Evolutionary conservation across 2,888 invertebrate genomes (phyloP), one percentile per base, ranked within the genome.

Genomic region (Chirona hameri): DNA sequence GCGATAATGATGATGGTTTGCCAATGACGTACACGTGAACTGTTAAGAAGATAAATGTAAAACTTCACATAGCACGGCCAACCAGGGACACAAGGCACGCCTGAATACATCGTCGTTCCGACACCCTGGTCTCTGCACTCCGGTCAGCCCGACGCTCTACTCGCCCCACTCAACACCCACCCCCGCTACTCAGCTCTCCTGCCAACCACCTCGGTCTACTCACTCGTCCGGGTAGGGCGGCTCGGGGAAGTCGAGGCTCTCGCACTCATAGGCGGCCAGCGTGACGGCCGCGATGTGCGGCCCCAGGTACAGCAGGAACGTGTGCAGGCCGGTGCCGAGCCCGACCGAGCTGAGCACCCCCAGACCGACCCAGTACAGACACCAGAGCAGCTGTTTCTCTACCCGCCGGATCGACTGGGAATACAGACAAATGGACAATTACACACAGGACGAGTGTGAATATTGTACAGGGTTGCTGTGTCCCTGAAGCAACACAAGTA

Each of bases 211-310:
- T 12, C 10, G 4, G n/a, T 1, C 31, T 10, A 60, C 65, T 60
- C 60, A 65, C 81, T 98, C 95, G 87, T 97, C 96, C 39, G 99
- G 99, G 90, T 99, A 99, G 0, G 99, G 99, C 81, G 99, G 99
- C 86, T 94, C 93, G 0, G 99, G 99, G 88, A 99, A 99, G 89
- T 98, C 93, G 60, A 99, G 91, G 46, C 94, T 92, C 81, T 95
- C 94, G 88, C 99, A 99, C 89, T 99, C 99, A 88, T 98, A 98
- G 0, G 98, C 99, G 27, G 99, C 99, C 87, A 99, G 90, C 5
- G 99, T 99, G 79, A 99, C 99, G 83, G 95, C 92, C 83, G 99
- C 99, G 90, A 99, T 99, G 88, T 99, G 98, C 55, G 99, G 99
- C n/a, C 99, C 99, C 87, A 99, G 90, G 89, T 99, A 99, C 84